A percentile compares a stretch with the other conserved stretches of the same genome.
These are phyloP conservation scores for Podarcis lilfordi DNA, from an alignment of 2,797 vertebrate species.

Conservation along the genomic window DNA sequence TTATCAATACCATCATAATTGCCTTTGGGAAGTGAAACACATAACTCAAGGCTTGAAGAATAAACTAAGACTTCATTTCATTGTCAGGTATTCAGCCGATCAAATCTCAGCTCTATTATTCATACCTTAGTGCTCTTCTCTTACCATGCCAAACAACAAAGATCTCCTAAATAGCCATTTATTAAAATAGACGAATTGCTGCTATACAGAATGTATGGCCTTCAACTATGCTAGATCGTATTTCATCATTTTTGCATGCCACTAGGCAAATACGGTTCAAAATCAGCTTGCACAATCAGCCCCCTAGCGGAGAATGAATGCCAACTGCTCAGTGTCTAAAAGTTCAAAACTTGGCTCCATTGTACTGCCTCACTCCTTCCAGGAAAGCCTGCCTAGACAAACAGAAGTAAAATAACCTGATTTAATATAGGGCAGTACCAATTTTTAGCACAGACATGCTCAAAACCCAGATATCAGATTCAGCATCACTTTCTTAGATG, in stretches of 20 bases:
- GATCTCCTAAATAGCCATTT: slow-evolving; percentile 16
- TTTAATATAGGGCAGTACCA: not conserved
- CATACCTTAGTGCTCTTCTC: slow-evolving; percentile 61
- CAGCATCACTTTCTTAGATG: not conserved
- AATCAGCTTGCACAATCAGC: fast-evolving
- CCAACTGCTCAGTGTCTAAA: not conserved
- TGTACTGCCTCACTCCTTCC: not conserved
- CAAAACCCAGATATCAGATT: not conserved
- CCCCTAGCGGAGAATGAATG: not conserved
- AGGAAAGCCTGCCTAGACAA: not conserved
- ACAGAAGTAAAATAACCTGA: not conserved
- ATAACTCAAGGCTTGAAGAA: slow-evolving; percentile 18
- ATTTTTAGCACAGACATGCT: not conserved
- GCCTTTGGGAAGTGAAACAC: slow-evolving; percentile 32
- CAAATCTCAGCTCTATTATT: slow-evolving; percentile 62
- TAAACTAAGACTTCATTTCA: slow-evolving; percentile 61
- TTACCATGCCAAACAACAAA: slow-evolving; percentile 47
- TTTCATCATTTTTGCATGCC: not conserved
- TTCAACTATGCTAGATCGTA: not conserved
- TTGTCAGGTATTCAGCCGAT: slow-evolving; percentile 66
- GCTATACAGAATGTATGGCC: not conserved
- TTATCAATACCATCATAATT: slow-evolving; percentile 29
- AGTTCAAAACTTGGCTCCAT: not conserved
- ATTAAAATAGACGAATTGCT: not conserved
- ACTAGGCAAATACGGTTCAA: not conserved